A percentile compares a stretch with the other conserved stretches of the same genome.
Evolutionary conservation across 1,140 invertebrate species (phyloP).

Genomic region (silkworm (Bombyx mori)): ASM3026992v2 NC_085129.1:17527501-17528000

Average conservation of each 20-base stretch:
- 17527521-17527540: constrained; percentile 72
- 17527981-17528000: constrained; percentile 72
- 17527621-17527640: constrained; percentile 73
- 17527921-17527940: constrained; percentile 71
- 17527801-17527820: too few relatives aligned
- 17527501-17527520: constrained; percentile 59
- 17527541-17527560: constrained; percentile 73
- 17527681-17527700: neutral
- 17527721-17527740: too few relatives aligned
- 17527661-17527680: constrained; percentile 46
- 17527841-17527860: too few relatives aligned
- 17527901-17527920: constrained; percentile 43
- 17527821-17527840: too few relatives aligned
- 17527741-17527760: too few relatives aligned
- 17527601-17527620: constrained; percentile 69
- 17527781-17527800: too few relatives aligned
- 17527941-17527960: constrained; percentile 72
- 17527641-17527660: constrained; percentile 69
- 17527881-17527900: too few relatives aligned
- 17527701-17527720: too few relatives aligned
- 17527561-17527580: constrained; percentile 58
- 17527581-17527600: constrained; percentile 25
- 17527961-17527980: constrained; percentile 63
- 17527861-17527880: too few relatives aligned
- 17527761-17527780: too few relatives aligned